Evolutionary conservation across 2,797 vertebrate genomes (phyloP).

Genomic region (Cryptoblepharus egeriae): DNA sequence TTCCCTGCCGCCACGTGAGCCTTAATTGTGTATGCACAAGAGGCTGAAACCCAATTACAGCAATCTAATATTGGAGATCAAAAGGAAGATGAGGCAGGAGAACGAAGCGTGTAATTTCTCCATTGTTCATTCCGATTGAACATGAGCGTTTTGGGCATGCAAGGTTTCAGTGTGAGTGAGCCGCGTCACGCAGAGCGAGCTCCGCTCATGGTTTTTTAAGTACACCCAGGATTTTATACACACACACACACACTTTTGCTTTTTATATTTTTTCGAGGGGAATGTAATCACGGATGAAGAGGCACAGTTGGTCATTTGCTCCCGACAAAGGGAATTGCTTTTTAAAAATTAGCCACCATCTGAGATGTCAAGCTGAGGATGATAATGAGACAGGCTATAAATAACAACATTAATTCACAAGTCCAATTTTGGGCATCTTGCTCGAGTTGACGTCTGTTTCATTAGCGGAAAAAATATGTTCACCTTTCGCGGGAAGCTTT

Average conservation of each 20-base stretch:
- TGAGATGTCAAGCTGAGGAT: slow-evolving; percentile 73
- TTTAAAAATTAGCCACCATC: slow-evolving; percentile 72
- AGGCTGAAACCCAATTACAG: slow-evolving; percentile 47
- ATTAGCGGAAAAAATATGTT: slow-evolving; percentile 17
- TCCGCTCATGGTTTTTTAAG: slow-evolving; percentile 40
- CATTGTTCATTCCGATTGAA: slow-evolving; percentile 59
- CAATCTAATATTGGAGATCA: slow-evolving; percentile 55
- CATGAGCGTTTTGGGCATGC: slow-evolving; percentile 28
- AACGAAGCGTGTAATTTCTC: slow-evolving; percentile 57
- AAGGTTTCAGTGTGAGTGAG: slow-evolving; percentile 12
- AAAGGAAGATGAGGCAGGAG: slow-evolving; percentile 48
- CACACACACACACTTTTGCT: not conserved
- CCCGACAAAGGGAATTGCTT: slow-evolving; percentile 68
- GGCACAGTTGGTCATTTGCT: slow-evolving; percentile 53
- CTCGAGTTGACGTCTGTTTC: slow-evolving; percentile 47
- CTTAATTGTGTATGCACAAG: slow-evolving; percentile 9
- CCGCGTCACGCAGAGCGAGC: slow-evolving; percentile 13
- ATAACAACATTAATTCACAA: slow-evolving; percentile 76
- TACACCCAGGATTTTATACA: slow-evolving; percentile 1
- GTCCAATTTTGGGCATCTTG: slow-evolving; percentile 69
- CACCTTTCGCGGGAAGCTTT: slow-evolving; percentile 19
- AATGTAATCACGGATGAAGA: slow-evolving; percentile 55
- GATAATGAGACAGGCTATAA: slow-evolving; percentile 79
- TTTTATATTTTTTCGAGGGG: too few relatives aligned
- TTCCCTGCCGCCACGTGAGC: slow-evolving; percentile 38